These are phyloP conservation scores for Ormyrus labotus DNA, from an alignment of 2,888 invertebrate species.

Conservation along the genomic window DNA sequence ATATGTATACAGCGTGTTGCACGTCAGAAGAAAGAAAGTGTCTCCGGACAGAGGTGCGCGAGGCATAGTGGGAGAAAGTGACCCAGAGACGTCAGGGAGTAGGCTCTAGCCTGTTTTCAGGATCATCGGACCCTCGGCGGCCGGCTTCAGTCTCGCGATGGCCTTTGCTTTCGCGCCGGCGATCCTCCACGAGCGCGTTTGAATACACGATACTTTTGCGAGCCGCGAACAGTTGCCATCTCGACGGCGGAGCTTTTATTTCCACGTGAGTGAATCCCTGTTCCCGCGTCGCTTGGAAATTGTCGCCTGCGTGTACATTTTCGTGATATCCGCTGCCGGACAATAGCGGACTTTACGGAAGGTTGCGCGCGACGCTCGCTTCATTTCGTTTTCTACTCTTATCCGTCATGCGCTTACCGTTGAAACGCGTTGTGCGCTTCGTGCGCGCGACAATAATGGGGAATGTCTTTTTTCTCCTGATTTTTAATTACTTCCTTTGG, in stretches of 20 bases:
- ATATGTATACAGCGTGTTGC: no score
- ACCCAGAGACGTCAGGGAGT: constrained; percentile 31
- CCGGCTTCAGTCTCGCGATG: constrained; percentile 36
- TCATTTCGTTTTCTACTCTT: not conserved
- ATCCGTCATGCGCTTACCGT: not conserved
- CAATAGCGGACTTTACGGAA: no score
- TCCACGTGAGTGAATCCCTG: no score
- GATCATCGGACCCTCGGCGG: constrained; percentile 16
- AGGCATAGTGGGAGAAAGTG: constrained; percentile 46
- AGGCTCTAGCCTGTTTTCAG: constrained; percentile 30
- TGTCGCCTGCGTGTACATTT: no score
- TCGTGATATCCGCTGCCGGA: no score
- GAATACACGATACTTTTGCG: no score
- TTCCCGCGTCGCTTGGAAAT: no score
- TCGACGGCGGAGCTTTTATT: no score
- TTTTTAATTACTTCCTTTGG: constrained; percentile 24
- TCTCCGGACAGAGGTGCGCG: not conserved
- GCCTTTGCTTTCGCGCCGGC: not conserved
- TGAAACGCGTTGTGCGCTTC: not conserved
- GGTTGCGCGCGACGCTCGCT: no score
- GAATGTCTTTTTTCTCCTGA: not conserved
- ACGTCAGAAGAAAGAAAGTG: constrained; percentile 44
- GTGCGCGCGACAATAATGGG: not conserved
- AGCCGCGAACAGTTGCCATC: no score
- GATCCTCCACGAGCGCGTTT: no score